phyloP scores from a whole-genome alignment of 2,113 vertebrate species.

The Myodes glareolus region DNA sequence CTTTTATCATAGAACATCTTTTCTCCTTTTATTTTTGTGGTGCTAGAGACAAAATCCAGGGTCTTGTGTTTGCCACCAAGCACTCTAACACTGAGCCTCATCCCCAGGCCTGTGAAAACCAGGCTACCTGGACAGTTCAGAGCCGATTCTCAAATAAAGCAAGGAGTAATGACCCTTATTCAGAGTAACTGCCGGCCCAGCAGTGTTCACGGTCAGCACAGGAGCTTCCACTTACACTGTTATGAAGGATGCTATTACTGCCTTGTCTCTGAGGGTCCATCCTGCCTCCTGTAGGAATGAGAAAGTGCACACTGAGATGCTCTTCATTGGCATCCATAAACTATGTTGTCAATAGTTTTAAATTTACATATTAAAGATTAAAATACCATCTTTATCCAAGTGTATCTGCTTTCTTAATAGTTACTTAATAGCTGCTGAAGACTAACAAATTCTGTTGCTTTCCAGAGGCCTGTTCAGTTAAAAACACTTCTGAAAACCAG shows the following conservation, averaged over 20 bases:
- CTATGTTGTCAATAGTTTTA: not conserved
- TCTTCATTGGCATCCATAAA: conserved; percentile 47
- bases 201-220: conserved; percentile 7
- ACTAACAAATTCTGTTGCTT: conserved; percentile 61
- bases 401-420: conserved; percentile 30
- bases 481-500: conserved; percentile 35
- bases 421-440: conserved; percentile 37
- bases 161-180: not conserved
- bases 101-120: not conserved
- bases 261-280: conserved; percentile 84
- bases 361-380: conserved; percentile 42
- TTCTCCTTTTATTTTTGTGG: not conserved
- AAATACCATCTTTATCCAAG: conserved; percentile 26
- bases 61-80: not conserved
- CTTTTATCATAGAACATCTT: not conserved
- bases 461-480: conserved; percentile 35
- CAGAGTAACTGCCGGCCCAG: not conserved
- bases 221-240: conserved; percentile 84
- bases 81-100: not conserved
- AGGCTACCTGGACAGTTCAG: not conserved
- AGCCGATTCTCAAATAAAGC: not conserved
- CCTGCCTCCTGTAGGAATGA: conserved; percentile 85
- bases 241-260: conserved; percentile 81
- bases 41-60: not conserved
- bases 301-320: conserved; percentile 68